These are phyloP conservation scores for Neodon shergylaensis DNA, from an alignment of 2,113 vertebrate species.

Conservation along the genomic window DNA sequence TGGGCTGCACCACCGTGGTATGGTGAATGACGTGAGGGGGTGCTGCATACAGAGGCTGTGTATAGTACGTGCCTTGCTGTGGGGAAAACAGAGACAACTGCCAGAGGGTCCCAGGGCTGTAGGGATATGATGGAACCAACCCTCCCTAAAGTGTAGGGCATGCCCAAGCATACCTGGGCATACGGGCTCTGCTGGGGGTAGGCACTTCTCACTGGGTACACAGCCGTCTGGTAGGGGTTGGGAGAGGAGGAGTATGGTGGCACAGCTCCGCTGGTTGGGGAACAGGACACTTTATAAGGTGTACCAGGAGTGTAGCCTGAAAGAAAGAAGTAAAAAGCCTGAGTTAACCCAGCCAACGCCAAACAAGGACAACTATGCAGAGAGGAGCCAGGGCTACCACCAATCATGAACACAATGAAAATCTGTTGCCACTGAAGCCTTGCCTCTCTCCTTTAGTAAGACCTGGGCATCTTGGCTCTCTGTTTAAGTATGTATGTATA, in stretches of 20 bases:
- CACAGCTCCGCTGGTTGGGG: conserved; percentile 94
- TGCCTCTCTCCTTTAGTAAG: too few relatives aligned
- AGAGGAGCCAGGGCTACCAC: background rate
- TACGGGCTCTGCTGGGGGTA: conserved; percentile 98
- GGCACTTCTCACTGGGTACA: conserved; percentile 97
- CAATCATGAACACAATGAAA: background rate
- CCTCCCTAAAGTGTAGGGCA: background rate
- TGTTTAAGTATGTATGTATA: too few relatives aligned
- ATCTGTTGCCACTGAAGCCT: background rate
- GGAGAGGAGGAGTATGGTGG: conserved; percentile 96
- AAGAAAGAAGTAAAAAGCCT: conserved; percentile 72
- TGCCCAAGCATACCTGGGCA: conserved; percentile 89
- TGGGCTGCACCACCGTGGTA: conserved; percentile 99
- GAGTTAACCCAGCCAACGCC: background rate
- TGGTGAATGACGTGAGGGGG: conserved; percentile 99
- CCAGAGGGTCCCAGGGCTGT: background rate
- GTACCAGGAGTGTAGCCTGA: conserved; percentile 95
- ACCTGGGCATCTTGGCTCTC: background rate
- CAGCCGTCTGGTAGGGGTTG: conserved; percentile 93
- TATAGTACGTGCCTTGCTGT: conserved; percentile 98
- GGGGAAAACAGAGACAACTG: conserved; percentile 74
- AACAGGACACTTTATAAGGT: conserved; percentile 98
- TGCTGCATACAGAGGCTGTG: conserved; percentile 97
- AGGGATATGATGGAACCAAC: background rate
- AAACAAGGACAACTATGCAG: background rate